Evolutionary conservation across 2,113 vertebrate genomes (phyloP).

Genomic region (Prionailurus bengalensis): DNA sequence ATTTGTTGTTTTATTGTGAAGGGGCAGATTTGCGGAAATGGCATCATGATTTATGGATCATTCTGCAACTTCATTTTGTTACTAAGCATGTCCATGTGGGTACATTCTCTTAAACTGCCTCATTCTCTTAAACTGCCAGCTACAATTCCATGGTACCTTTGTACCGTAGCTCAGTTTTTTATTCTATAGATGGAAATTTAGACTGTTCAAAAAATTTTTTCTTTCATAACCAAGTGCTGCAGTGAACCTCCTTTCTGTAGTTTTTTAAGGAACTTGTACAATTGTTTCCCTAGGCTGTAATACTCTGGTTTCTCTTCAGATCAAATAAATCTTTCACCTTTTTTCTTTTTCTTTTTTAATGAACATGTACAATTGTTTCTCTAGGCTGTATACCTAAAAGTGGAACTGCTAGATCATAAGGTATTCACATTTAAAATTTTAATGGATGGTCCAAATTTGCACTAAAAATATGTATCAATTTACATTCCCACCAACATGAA

Average conservation of each 20-base stretch:
- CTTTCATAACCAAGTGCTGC: not conserved
- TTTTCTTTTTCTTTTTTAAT: not conserved
- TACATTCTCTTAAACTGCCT: slow-evolving; percentile 22
- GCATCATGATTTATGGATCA: not conserved
- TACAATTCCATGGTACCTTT: not conserved
- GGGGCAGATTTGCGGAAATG: not conserved
- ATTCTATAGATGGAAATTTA: not conserved
- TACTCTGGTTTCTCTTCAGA: no score
- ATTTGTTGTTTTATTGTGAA: not conserved
- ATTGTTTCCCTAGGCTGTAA: slow-evolving; percentile 42
- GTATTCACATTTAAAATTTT: slow-evolving; percentile 40
- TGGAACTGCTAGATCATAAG: not conserved
- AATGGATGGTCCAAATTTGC: slow-evolving; percentile 35
- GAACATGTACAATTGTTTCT: slow-evolving; percentile 23
- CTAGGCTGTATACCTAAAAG: slow-evolving; percentile 8
- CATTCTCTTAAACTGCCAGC: slow-evolving; percentile 33
- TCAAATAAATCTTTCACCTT: no score
- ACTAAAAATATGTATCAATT: slow-evolving; percentile 18
- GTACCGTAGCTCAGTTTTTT: not conserved
- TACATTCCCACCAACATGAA: slow-evolving; percentile 2
- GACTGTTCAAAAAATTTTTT: not conserved
- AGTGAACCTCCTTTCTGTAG: slow-evolving; percentile 6
- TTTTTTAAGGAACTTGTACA: not conserved
- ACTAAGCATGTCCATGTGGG: not conserved
- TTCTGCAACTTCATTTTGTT: not conserved